Evolutionary conservation across 2,797 vertebrate species (phyloP).

Genomic region (Glossophaga mutica): DNA sequence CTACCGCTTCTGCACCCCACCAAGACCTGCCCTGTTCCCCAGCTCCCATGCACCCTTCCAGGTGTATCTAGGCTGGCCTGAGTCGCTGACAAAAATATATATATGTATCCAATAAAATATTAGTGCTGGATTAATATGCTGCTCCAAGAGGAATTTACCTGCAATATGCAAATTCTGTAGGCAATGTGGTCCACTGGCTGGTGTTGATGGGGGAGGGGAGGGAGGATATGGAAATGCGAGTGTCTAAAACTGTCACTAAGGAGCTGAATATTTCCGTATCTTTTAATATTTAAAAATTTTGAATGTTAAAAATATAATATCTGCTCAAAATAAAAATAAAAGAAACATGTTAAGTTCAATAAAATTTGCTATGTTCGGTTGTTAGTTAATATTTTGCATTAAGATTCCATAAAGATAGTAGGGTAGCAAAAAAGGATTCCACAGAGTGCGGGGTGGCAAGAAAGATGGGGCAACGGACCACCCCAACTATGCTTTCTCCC

Average conservation of each 20-base stretch:
- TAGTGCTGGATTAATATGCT: neutral
- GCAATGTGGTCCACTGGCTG: neutral
- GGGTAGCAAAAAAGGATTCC: neutral
- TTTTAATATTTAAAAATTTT: neutral
- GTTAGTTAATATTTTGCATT: neutral
- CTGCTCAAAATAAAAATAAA: neutral
- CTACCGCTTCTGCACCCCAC: neutral
- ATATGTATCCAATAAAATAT: neutral
- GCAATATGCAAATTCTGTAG: neutral
- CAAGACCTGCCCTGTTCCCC: neutral
- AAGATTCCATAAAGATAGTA: neutral
- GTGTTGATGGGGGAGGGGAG: neutral
- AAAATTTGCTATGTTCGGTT: neutral
- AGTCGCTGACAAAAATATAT: neutral
- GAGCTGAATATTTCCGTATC: neutral
- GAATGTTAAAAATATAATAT: neutral
- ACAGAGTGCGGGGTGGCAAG: neutral
- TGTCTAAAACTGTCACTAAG: neutral
- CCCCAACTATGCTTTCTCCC: neutral
- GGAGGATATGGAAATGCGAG: neutral
- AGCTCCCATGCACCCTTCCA: neutral
- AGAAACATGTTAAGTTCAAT: neutral
- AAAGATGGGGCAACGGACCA: neutral
- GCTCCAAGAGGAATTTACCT: neutral
- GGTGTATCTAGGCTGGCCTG: neutral